These are phyloP conservation scores for Eumerus sabulonum DNA, from an alignment of 2,888 invertebrate species.

Conservation along the genomic window DNA sequence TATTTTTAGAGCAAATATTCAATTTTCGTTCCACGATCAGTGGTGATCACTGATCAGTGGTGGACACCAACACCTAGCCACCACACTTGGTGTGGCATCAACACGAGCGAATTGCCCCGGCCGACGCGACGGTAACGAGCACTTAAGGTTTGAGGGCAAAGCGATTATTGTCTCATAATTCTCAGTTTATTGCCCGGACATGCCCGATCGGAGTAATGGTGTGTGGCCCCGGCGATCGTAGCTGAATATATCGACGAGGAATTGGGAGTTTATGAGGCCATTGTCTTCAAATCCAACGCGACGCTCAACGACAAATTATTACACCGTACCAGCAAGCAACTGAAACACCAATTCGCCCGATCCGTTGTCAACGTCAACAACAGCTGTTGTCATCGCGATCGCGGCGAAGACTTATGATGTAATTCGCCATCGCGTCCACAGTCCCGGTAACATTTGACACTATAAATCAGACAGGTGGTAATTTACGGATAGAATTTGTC, in stretches of 20 bases:
- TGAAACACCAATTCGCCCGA: no score
- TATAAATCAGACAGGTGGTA: constrained; percentile 67
- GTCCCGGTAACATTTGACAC: constrained; percentile 48
- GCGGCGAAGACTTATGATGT: constrained; percentile 49
- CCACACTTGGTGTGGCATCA: constrained; percentile 25
- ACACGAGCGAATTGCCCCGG: constrained; percentile 14
- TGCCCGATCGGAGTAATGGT: constrained; percentile 56
- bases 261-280: constrained; percentile 62
- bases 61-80: constrained; percentile 5
- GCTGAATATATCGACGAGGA: constrained; percentile 43
- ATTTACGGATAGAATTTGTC: constrained; percentile 51
- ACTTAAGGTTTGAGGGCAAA: constrained; percentile 28
- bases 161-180: constrained; percentile 68
- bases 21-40: constrained; percentile 50
- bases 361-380: constrained; percentile 30
- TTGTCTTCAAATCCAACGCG: constrained; percentile 30
- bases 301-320: constrained; percentile 53
- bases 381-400: constrained; percentile 33
- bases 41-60: background rate
- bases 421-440: constrained; percentile 21
- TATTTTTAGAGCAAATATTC: constrained; percentile 62
- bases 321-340: no score
- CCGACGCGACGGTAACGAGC: no score
- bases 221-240: constrained; percentile 30
- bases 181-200: constrained; percentile 67